Evolutionary conservation across 2,888 invertebrate genomes (phyloP).

Genomic region (Dryobota labecula): DNA sequence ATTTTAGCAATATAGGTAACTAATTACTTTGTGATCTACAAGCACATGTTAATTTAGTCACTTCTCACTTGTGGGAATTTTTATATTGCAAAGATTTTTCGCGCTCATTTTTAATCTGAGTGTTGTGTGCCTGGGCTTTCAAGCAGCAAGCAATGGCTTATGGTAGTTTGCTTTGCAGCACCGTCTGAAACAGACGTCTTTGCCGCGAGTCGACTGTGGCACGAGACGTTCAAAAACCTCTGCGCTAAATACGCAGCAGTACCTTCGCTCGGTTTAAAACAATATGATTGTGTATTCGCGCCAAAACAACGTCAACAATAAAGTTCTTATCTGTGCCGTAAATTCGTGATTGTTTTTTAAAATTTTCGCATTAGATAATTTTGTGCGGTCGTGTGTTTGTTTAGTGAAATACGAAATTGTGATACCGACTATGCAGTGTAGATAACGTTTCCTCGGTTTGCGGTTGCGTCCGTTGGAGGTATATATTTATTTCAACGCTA

Average conservation of each 20-base stretch:
- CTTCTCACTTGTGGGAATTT: constrained; percentile 32
- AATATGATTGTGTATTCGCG: constrained; percentile 47
- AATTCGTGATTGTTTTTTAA: constrained; percentile 46
- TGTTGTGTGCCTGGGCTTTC: constrained; percentile 53
- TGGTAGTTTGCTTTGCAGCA: constrained; percentile 77
- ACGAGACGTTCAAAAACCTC: constrained; percentile 70
- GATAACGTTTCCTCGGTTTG: constrained; percentile 83
- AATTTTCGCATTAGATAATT: constrained; percentile 65
- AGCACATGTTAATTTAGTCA: constrained; percentile 32
- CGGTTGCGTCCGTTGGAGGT: constrained; percentile 77
- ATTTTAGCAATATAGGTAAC: constrained; percentile 12
- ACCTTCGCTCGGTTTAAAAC: constrained; percentile 47
- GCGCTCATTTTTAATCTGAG: constrained; percentile 48
- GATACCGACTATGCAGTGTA: constrained; percentile 79
- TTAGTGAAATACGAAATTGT: constrained; percentile 78
- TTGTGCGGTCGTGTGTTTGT: constrained; percentile 80
- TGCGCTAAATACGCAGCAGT: constrained; percentile 42
- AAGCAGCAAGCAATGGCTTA: constrained; percentile 23
- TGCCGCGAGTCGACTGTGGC: constrained; percentile 61
- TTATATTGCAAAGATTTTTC: constrained; percentile 43
- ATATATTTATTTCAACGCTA: constrained; percentile 72
- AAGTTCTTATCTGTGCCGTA: constrained; percentile 50
- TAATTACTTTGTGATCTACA: constrained; percentile 29
- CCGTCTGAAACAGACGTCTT: constrained; percentile 76
- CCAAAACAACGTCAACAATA: constrained; percentile 41